Conservation (phyloP, 2,113 vertebrate genomes). For the Podarcis raffonei region DNA sequence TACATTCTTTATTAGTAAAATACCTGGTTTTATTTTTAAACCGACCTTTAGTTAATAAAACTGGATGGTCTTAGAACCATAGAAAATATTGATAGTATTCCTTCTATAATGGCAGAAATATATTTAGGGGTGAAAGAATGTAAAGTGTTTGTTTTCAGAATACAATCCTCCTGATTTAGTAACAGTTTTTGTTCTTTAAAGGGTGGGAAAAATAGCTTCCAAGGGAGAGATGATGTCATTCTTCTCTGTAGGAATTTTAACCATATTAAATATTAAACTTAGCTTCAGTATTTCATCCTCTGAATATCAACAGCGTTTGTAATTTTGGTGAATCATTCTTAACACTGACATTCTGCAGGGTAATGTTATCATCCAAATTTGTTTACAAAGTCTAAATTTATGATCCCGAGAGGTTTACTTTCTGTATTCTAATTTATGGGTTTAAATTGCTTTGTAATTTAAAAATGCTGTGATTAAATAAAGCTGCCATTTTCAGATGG, state of each 20-base stretch:
- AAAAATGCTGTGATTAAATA: background rate
- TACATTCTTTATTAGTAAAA: background rate
- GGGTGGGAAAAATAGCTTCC: slow-evolving; percentile 26
- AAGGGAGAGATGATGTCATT: slow-evolving; percentile 52
- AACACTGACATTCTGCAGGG: background rate
- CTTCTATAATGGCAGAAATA: slow-evolving; percentile 43
- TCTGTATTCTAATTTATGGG: background rate
- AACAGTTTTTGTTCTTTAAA: slow-evolving; percentile 55
- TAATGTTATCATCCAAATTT: background rate
- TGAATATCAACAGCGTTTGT: slow-evolving; percentile 48
- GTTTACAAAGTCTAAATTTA: background rate
- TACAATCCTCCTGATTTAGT: slow-evolving; percentile 32
- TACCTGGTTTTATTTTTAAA: background rate
- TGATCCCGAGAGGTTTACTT: background rate
- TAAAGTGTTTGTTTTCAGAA: slow-evolving; percentile 20
- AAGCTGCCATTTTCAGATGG: background rate
- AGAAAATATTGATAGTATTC: slow-evolving; percentile 38
- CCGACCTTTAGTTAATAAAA: slow-evolving; percentile 6
- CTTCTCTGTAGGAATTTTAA: slow-evolving; percentile 46
- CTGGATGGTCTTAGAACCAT: background rate
- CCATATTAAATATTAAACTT: slow-evolving; percentile 38
- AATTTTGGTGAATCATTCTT: slow-evolving; percentile 20
- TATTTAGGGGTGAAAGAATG: slow-evolving; percentile 38
- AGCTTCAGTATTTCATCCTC: slow-evolving; percentile 52
- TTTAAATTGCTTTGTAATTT: background rate